phyloP scores from a whole-genome alignment of 2,797 vertebrate genomes.

The Atherinosoma microstoma region DNA sequence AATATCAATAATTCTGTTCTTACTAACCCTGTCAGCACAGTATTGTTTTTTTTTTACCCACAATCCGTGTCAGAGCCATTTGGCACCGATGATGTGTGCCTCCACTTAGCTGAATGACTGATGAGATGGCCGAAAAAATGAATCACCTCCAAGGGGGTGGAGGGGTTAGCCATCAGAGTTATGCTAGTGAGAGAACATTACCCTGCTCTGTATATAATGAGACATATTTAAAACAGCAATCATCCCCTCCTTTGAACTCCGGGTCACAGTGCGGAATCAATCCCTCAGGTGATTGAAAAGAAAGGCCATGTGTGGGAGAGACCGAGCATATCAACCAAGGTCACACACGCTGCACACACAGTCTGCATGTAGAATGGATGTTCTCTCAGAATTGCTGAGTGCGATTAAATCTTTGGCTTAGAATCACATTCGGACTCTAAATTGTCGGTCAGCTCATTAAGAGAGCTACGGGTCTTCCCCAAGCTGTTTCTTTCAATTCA shows the following conservation, averaged over 20 bases:
- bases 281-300: conserved; percentile 79
- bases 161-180: conserved; percentile 57
- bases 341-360: conserved; percentile 59
- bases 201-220: conserved; percentile 78
- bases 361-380: conserved; percentile 62
- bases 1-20: neutral
- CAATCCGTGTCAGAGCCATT: conserved; percentile 37
- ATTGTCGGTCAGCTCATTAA: conserved; percentile 75
- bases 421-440: conserved; percentile 75
- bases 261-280: conserved; percentile 73
- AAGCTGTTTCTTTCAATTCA: conserved; percentile 74
- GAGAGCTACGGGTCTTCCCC: conserved; percentile 54
- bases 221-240: conserved; percentile 83
- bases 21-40: neutral
- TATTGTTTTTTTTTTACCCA: conserved; percentile 41
- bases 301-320: conserved; percentile 69
- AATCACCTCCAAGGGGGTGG: conserved; percentile 59
- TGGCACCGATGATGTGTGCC: conserved; percentile 34
- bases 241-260: conserved; percentile 77
- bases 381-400: conserved; percentile 68
- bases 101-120: conserved; percentile 64
- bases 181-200: conserved; percentile 67
- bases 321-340: conserved; percentile 76
- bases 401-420: conserved; percentile 75
- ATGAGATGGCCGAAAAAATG: conserved; percentile 68